These are phyloP conservation scores for Neolamprologus devosi DNA, from an alignment of 2,113 vertebrate species.

Conservation along the genomic window DNA sequence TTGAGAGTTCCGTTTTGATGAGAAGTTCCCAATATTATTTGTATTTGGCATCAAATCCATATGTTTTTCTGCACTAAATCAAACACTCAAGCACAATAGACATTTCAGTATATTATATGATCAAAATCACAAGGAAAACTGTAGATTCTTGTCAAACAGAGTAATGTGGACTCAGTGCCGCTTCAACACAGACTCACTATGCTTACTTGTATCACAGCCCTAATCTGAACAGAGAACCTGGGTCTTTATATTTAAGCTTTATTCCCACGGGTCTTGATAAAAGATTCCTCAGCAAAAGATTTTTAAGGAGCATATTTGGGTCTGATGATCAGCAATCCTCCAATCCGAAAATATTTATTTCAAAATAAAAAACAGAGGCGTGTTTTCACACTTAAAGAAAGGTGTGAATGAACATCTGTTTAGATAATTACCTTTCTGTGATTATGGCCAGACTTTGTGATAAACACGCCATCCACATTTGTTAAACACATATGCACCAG, in stretches of 20 bases:
- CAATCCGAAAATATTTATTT: neutral
- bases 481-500: neutral
- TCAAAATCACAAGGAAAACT: neutral
- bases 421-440: neutral
- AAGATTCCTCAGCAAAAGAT: neutral
- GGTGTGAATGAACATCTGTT: neutral
- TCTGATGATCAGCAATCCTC: neutral
- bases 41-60: neutral
- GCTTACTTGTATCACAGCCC: neutral
- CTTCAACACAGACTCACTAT: neutral
- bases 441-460: neutral
- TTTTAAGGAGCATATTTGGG: neutral
- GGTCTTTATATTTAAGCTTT: neutral
- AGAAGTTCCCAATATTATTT: neutral
- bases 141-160: neutral
- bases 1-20: neutral
- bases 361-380: neutral
- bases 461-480: neutral
- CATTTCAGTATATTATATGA: neutral
- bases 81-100: neutral
- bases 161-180: neutral
- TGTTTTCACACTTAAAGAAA: neutral
- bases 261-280: neutral
- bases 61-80: neutral
- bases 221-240: neutral